A percentile compares a stretch with the other conserved stretches of the same genome.
Conservation (phyloP, 2,888 invertebrate genomes). For the Tachina fera region DNA sequence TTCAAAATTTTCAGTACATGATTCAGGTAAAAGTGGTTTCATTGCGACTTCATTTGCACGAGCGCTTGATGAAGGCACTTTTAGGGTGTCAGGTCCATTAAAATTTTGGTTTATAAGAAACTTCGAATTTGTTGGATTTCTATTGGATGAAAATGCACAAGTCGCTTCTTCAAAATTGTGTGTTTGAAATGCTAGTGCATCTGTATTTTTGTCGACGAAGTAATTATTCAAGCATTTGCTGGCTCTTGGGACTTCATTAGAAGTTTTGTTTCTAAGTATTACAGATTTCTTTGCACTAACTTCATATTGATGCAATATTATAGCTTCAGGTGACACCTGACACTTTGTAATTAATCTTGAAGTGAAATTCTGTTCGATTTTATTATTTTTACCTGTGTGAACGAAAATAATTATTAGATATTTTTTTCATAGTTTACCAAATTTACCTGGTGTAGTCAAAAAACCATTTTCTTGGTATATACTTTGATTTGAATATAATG, state of each 20-base stretch:
- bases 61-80: neutral
- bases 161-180: neutral
- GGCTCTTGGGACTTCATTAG: neutral
- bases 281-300: slow-evolving; percentile 44
- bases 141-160: neutral
- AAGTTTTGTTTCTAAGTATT: slow-evolving; percentile 5
- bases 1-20: neutral
- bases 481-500: neutral
- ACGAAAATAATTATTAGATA: neutral
- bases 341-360: slow-evolving; percentile 32
- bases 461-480: neutral
- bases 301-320: slow-evolving; percentile 60
- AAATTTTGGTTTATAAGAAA: too few relatives aligned
- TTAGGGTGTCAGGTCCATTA: neutral
- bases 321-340: slow-evolving; percentile 56
- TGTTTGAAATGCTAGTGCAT: neutral
- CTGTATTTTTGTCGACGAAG: slow-evolving; percentile 1
- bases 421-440: neutral
- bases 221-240: slow-evolving; percentile 43
- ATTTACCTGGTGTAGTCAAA: slow-evolving; percentile 34
- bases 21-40: neutral
- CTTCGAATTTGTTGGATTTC: neutral
- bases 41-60: neutral
- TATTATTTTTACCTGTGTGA: slow-evolving; percentile 19
- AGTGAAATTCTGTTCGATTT: slow-evolving; percentile 10